Percentiles rank a stretch among this genome's conserved stretches.
Conservation (phyloP, 1,140 invertebrate genomes). For the Hylaeus anthracinus region DNA sequence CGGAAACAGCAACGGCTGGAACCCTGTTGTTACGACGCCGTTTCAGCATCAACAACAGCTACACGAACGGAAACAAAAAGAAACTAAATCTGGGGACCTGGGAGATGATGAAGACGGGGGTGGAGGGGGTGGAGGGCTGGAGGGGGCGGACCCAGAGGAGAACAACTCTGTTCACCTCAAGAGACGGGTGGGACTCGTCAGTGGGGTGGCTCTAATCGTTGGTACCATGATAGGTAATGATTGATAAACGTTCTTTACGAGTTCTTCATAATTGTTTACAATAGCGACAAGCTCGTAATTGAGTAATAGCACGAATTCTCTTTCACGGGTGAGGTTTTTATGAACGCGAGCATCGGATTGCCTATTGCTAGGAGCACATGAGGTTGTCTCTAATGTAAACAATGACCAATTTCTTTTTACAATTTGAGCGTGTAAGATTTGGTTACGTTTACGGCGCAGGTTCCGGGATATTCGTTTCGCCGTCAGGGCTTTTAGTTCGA, state of each 20-base stretch:
- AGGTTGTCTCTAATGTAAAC: too few species aligned
- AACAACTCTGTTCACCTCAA: constrained; percentile 97
- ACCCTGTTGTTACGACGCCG: constrained; percentile 54
- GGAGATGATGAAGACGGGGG: constrained; percentile 78
- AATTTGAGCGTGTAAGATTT: neutral
- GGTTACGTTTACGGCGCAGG: constrained; percentile 76
- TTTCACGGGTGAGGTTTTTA: neutral
- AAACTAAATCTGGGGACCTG: constrained; percentile 69
- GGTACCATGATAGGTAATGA: constrained; percentile 91
- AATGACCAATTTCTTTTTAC: too few species aligned
- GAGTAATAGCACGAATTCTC: neutral
- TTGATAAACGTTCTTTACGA: neutral
- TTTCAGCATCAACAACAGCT: constrained; percentile 59
- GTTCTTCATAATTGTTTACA: too few species aligned
- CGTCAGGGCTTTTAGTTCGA: constrained; percentile 94
- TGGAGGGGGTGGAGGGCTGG: constrained; percentile 84
- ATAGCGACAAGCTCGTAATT: neutral
- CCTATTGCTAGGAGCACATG: too few species aligned
- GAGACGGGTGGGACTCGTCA: constrained; percentile 98
- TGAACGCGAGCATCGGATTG: constrained; percentile 84
- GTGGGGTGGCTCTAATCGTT: constrained; percentile 98
- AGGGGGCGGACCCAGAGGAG: constrained; percentile 94
- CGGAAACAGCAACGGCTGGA: constrained; percentile 59
- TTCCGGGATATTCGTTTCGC: constrained; percentile 98
- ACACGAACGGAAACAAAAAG: constrained; percentile 65